A percentile compares a stretch with the other conserved stretches of the same genome.
Conservation (phyloP, 2,797 vertebrate species). For the Myotis myotis region DNA sequence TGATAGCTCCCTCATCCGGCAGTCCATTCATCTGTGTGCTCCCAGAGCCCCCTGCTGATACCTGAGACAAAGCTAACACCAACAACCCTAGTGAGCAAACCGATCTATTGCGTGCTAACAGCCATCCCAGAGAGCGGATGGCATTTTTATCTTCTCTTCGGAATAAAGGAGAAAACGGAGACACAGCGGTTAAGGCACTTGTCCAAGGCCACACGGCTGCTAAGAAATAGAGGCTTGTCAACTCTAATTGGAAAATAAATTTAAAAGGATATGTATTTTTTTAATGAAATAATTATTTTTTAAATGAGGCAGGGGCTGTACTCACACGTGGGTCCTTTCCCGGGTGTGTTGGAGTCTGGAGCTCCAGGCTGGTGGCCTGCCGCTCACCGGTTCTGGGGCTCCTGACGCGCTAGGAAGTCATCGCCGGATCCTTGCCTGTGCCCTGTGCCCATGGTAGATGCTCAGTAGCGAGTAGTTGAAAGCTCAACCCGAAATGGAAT, state of each 20-base stretch:
- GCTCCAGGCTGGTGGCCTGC: neutral
- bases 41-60: neutral
- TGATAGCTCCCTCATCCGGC: neutral
- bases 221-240: neutral
- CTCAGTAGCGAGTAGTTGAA: neutral
- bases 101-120: neutral
- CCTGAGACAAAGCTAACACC: neutral
- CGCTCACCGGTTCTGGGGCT: neutral
- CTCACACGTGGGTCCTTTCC: neutral
- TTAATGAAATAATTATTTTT: neutral
- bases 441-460: neutral
- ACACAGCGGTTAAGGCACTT: neutral
- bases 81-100: neutral
- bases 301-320: neutral
- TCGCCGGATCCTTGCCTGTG: neutral
- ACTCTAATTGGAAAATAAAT: neutral
- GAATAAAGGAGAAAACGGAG: neutral
- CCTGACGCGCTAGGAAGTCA: fast-evolving
- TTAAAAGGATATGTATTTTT: neutral
- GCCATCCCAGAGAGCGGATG: fast-evolving
- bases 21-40: neutral
- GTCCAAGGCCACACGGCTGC: neutral
- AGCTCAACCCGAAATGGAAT: neutral
- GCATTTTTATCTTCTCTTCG: neutral
- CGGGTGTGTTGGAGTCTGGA: neutral